Base-by-base conservation (phyloP, 2,797 vertebrate species). In the Phyllotis vaccarum region DNA sequence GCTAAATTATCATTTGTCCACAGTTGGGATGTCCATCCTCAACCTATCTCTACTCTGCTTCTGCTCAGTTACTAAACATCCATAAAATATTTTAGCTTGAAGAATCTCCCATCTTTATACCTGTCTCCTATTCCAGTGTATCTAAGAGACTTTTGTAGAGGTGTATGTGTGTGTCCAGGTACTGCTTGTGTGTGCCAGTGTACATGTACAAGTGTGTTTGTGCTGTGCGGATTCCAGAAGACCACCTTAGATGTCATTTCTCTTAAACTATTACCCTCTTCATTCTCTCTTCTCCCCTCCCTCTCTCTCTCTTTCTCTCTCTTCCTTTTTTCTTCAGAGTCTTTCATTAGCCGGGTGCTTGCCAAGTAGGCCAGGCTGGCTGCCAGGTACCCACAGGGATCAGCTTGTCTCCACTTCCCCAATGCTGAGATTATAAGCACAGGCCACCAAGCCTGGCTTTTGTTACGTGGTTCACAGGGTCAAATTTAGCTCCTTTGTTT, bases 11-110 rank as follows among this genome's bases (percentile, higher is more conserved):
- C 70, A 52, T 43, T 56, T 68, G 76, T 40, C 62, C 52, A 49
- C 46, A 75, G 21, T 27, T 0, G 46, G 14, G 8, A 9, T 16
- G 0, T 19, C 7, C 3, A 1, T 29, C 12, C 9, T 91, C 4
- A 8, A 27, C 54, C 34, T 90, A 82, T 46, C 31, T 52, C 75
- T 62, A 7, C 11, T 37, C 58, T 56, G 11, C 13, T 52, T 40
- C 22, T 34, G 31, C 10, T 22, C 17, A 5, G 75, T 13, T 70
- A 11, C 40, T 3, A 27, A 29, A 6, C 6, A 68, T 34, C n/a
- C 22, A 5, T 27, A 16, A 85, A 19, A 13, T 8, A n/a, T 24
- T 17, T 86, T 31, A 24, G 27, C 68, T n/a, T 78, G 60, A 19
- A 82, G 66, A 72, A 4, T 16, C 76, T 5, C 62, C 1, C 1